phyloP scores from a whole-genome alignment of 2,113 vertebrate species.

The Toxotes jaculatrix region DNA sequence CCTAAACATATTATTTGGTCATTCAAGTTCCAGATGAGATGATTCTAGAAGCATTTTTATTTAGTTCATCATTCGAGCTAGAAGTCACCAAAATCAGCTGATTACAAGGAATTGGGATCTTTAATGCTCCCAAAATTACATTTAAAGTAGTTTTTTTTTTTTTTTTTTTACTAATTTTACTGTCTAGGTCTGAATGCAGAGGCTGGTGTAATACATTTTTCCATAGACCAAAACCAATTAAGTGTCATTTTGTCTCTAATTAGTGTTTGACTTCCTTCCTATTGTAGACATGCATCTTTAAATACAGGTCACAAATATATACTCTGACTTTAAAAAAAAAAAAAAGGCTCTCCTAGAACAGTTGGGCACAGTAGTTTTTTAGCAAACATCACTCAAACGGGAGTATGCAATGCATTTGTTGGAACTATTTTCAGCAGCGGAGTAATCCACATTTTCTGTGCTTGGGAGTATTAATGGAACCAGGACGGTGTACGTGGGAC shows the following conservation, averaged over 20 bases:
- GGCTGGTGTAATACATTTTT: too few species aligned
- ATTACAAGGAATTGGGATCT: constrained; percentile 1
- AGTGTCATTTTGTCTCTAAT: too few species aligned
- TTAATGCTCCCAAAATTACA: background rate
- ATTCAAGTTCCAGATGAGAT: background rate
- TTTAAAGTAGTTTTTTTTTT: too few species aligned
- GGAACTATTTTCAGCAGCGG: background rate
- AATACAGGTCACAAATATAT: background rate
- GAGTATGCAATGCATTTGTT: too few species aligned
- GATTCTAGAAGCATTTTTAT: too few species aligned
- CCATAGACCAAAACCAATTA: too few species aligned
- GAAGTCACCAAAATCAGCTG: constrained; percentile 1
- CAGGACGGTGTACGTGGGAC: background rate
- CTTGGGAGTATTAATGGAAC: background rate
- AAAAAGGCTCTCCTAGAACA: background rate
- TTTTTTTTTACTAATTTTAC: too few species aligned
- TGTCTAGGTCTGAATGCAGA: too few species aligned
- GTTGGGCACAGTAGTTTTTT: background rate
- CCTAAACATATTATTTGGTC: background rate
- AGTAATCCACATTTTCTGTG: background rate
- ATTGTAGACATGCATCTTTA: background rate
- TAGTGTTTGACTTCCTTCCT: background rate
- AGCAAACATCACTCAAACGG: background rate
- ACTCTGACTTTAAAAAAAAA: background rate
- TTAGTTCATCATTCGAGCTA: background rate